These are phyloP conservation scores for Melangyna quadrimaculata DNA, from an alignment of 2,888 invertebrate genomes.

Conservation along the genomic window DNA sequence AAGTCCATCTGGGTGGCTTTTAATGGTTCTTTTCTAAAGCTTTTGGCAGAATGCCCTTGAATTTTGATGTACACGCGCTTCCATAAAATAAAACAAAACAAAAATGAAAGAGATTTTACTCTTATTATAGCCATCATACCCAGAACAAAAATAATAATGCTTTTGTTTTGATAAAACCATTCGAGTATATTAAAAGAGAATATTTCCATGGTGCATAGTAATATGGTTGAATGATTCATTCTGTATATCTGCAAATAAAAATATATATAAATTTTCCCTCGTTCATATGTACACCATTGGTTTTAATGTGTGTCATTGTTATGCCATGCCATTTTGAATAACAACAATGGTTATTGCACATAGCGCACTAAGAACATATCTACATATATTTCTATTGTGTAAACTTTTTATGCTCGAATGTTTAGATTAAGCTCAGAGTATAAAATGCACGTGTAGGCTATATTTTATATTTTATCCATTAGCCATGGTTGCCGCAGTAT, in stretches of 20 bases:
- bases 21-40: background rate
- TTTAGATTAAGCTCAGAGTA: background rate
- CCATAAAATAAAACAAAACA: background rate
- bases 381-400: background rate
- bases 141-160: background rate
- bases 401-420: background rate
- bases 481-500: background rate
- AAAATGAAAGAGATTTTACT: background rate
- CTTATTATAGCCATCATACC: background rate
- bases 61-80: background rate
- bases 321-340: slow-evolving; percentile 21
- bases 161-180: slow-evolving; percentile 8
- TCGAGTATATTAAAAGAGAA: background rate
- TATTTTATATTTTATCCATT: background rate
- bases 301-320: background rate
- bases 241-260: background rate
- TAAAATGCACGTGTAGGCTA: background rate
- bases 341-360: background rate
- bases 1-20: slow-evolving; percentile 1
- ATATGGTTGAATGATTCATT: slow-evolving; percentile 12
- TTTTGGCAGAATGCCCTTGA: slow-evolving; percentile 9
- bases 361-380: background rate
- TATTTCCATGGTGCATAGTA: background rate
- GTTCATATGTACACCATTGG: background rate
- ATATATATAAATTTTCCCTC: background rate